Evolutionary conservation across 2,113 vertebrate species (phyloP).

Genomic region (Poecile atricapillus): DNA sequence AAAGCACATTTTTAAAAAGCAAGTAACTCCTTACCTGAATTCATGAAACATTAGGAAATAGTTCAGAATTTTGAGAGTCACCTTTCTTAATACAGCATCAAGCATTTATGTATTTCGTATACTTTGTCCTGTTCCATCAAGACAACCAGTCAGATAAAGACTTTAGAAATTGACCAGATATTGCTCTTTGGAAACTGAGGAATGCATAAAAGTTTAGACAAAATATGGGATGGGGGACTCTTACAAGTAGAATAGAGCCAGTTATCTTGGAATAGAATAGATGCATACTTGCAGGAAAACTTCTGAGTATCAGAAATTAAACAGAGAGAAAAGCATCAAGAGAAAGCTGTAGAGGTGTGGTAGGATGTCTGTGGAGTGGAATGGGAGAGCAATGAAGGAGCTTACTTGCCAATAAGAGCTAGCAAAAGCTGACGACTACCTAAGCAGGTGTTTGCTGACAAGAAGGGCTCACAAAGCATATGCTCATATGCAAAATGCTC

Average conservation of each 20-base stretch:
- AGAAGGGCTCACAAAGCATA: background rate
- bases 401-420: background rate
- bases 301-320: background rate
- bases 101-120: background rate
- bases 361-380: background rate
- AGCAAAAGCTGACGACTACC: background rate
- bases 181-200: background rate
- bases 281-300: background rate
- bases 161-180: background rate
- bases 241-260: background rate
- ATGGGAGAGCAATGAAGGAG: background rate
- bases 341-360: background rate
- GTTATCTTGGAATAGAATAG: background rate
- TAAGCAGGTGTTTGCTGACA: background rate
- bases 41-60: background rate
- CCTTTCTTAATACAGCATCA: background rate
- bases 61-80: background rate
- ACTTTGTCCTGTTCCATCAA: background rate
- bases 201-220: background rate
- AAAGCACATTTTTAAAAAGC: background rate
- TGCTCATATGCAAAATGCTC: background rate
- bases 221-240: background rate
- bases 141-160: background rate
- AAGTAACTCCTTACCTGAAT: background rate
- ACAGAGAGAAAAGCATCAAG: background rate